phyloP scores from a whole-genome alignment of 2,888 invertebrate genomes.

The Ernsta delagoae region DNA sequence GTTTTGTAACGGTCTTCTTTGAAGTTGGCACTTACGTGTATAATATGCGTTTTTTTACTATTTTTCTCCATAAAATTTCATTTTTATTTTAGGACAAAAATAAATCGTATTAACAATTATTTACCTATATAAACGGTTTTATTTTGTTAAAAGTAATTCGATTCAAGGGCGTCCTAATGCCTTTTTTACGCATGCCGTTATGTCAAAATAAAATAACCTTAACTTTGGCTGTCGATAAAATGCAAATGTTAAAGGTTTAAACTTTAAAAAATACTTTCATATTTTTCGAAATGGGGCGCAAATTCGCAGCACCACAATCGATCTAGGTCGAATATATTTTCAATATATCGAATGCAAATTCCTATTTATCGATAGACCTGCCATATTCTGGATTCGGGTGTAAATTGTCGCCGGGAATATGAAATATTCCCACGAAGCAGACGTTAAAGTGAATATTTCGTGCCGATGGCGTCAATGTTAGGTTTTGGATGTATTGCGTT shows the following conservation, averaged over 20 bases:
- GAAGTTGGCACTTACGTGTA: no score
- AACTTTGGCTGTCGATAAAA: no score
- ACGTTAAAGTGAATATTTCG: constrained; percentile 61
- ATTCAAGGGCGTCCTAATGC: no score
- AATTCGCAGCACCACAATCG: constrained; percentile 29
- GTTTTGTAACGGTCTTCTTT: no score
- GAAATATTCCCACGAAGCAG: constrained; percentile 59
- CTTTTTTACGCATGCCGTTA: no score
- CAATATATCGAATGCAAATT: constrained; percentile 62
- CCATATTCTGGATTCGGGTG: constrained; percentile 51
- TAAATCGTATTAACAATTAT: no score
- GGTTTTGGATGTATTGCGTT: constrained; percentile 21
- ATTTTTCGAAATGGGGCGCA: constrained; percentile 2
- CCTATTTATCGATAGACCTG: constrained; percentile 61
- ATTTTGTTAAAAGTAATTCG: no score
- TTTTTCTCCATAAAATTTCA: no score
- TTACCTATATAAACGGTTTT: no score
- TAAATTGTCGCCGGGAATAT: constrained; percentile 60
- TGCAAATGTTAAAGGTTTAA: background rate
- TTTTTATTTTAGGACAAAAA: no score
- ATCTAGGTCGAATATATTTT: constrained; percentile 49
- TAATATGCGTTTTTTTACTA: no score
- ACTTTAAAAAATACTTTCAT: constrained; percentile 9
- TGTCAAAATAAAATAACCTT: no score
- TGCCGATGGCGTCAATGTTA: constrained; percentile 35